Evolutionary conservation across 2,888 invertebrate species (phyloP).

Genomic region (Augochlorella aurata): DNA sequence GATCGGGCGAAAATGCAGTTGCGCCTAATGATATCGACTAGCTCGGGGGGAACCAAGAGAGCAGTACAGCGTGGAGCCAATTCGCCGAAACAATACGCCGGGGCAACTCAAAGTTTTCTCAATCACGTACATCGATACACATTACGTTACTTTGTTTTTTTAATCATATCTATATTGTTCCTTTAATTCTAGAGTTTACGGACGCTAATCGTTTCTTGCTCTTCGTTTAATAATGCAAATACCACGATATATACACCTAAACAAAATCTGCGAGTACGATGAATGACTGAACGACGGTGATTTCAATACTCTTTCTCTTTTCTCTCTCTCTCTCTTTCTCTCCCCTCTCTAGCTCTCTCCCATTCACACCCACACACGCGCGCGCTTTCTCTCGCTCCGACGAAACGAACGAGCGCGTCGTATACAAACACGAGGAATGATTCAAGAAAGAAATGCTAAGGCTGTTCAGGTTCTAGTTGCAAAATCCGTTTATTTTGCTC

Average conservation of each 20-base stretch:
- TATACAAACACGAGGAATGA: constrained; percentile 29
- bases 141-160: constrained; percentile 11
- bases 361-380: background rate
- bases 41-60: constrained; percentile 39
- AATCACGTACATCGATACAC: constrained; percentile 46
- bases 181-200: constrained; percentile 43
- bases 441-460: constrained; percentile 36
- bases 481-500: constrained; percentile 69
- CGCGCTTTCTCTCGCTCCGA: constrained; percentile 3
- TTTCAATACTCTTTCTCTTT: constrained; percentile 23
- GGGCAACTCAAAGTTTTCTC: constrained; percentile 29
- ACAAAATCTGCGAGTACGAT: constrained; percentile 48
- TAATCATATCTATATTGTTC: constrained; percentile 34
- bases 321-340: constrained; percentile 4
- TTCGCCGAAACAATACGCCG: constrained; percentile 35
- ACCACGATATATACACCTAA: constrained; percentile 46
- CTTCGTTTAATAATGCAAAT: constrained; percentile 30
- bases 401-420: background rate
- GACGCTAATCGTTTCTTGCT: constrained; percentile 48
- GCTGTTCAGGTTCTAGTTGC: constrained; percentile 60
- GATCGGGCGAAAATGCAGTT: constrained; percentile 52
- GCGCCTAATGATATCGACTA: constrained; percentile 58
- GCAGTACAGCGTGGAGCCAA: constrained; percentile 21
- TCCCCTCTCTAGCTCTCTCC: background rate
- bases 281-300: constrained; percentile 23